These are phyloP conservation scores for Isurus oxyrinchus DNA, from an alignment of 2,113 vertebrate species.

Conservation along the genomic window DNA sequence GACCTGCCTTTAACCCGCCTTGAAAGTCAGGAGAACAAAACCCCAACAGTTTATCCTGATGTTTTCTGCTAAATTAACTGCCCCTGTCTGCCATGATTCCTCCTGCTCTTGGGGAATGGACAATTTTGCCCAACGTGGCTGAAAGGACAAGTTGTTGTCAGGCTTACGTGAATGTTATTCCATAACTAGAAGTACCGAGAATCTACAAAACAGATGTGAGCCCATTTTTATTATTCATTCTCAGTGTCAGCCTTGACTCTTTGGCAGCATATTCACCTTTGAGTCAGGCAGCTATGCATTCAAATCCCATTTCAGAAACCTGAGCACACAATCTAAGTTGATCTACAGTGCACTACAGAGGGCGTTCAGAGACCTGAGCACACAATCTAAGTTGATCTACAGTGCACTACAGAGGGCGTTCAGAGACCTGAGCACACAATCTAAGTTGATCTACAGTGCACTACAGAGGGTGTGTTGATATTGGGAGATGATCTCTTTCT, in stretches of 20 bases:
- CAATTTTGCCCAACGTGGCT: no score
- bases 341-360: neutral
- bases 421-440: neutral
- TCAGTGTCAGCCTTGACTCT: neutral
- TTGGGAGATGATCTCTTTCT: neutral
- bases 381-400: neutral
- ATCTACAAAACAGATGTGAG: neutral
- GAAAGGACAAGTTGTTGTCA: no score
- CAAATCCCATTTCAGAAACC: neutral
- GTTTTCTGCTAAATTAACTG: no score
- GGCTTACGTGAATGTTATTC: neutral
- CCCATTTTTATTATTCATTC: neutral
- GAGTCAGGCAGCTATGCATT: neutral
- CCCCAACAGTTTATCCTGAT: no score
- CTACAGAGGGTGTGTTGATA: neutral
- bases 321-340: neutral
- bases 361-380: neutral
- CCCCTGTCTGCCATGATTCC: no score
- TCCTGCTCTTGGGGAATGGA: no score
- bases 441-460: neutral
- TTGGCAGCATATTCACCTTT: neutral
- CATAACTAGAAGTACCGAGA: neutral
- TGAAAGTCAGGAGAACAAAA: no score
- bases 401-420: no score
- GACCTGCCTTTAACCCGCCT: no score